Percentiles rank a stretch among this genome's conserved stretches.
phyloP scores from a whole-genome alignment of 2,797 vertebrate species.

The Onychomys leucogaster region DNA sequence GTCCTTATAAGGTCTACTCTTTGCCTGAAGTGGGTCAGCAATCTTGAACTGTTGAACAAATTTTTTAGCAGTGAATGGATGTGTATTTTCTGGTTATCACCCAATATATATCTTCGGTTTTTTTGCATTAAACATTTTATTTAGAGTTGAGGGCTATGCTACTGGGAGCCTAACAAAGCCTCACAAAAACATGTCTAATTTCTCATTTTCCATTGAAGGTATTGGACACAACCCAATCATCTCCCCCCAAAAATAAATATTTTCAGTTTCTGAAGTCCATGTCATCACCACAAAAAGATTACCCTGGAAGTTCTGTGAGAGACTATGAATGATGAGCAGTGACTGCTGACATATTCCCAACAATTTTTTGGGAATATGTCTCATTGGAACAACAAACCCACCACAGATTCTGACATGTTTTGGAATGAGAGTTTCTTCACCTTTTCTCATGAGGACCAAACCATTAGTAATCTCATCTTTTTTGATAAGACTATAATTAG shows the following conservation, averaged over 20 bases:
- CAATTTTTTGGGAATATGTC: fast-evolving
- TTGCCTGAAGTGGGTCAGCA: neutral
- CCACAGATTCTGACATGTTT: fast-evolving
- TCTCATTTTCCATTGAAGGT: neutral
- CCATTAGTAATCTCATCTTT: neutral
- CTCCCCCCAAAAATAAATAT: neutral
- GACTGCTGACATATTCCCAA: neutral
- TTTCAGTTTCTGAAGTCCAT: neutral
- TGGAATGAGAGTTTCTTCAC: conserved; percentile 73
- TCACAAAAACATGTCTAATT: neutral
- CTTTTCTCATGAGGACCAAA: conserved; percentile 89
- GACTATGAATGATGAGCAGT: neutral
- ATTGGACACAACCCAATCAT: neutral
- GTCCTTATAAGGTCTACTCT: neutral
- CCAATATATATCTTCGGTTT: too few relatives aligned
- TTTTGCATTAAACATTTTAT: too few relatives aligned
- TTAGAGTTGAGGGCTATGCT: neutral
- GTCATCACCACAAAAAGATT: neutral
- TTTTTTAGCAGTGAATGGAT: too few relatives aligned
- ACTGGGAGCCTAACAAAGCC: neutral
- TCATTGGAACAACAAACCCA: neutral
- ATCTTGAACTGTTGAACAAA: neutral
- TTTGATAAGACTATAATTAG: neutral
- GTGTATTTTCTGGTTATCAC: too few relatives aligned
- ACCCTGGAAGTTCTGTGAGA: fast-evolving